These are phyloP conservation scores for Xenopus laevis DNA, from an alignment of 2,113 vertebrate genomes.

Conservation along the genomic window DNA sequence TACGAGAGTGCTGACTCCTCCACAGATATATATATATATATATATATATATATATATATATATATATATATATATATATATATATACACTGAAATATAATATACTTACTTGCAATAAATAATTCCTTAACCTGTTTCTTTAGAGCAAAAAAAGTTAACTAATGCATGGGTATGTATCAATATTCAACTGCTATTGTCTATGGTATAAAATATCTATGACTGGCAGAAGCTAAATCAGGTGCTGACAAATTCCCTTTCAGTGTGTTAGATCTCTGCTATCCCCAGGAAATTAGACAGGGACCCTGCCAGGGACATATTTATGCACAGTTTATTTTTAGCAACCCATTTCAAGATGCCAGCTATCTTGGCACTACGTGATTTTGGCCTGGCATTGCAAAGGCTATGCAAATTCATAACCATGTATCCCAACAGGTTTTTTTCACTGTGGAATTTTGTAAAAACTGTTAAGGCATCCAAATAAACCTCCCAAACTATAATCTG, in stretches of 20 bases:
- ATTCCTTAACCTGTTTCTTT: no score
- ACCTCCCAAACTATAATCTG: no score
- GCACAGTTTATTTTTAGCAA: not conserved
- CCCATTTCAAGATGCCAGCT: not conserved
- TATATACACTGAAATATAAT: no score
- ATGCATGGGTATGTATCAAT: not conserved
- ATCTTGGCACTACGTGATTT: not conserved
- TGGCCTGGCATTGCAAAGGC: not conserved
- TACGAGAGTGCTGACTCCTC: no score
- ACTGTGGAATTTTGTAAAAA: no score
- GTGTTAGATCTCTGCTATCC: not conserved
- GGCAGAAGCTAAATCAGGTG: not conserved
- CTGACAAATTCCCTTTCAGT: not conserved
- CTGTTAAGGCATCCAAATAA: no score
- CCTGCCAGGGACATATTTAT: not conserved
- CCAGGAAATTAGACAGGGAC: not conserved
- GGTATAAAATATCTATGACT: not conserved
- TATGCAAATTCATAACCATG: not conserved
- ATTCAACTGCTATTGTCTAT: not conserved
- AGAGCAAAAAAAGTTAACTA: not conserved
- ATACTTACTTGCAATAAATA: no score
- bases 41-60: no score
- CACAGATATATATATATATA: no score
- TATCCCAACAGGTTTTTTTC: no score
- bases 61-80: no score